Conservation (phyloP, 2,888 invertebrate species). For the Drosophila tanythrix region DNA sequence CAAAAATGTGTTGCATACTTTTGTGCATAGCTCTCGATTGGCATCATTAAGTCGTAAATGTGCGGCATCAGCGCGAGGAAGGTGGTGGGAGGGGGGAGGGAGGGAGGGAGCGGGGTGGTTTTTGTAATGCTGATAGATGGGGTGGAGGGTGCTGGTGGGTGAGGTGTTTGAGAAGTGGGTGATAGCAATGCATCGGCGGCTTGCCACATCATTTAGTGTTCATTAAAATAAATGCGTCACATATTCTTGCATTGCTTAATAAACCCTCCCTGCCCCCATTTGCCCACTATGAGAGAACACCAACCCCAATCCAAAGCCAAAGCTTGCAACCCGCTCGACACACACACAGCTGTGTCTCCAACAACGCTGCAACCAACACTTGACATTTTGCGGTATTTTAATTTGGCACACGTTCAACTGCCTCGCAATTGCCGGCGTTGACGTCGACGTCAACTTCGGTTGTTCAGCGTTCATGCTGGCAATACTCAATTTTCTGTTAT, state of each 20-base stretch:
- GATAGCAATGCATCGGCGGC: conserved; percentile 35
- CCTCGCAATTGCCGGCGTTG: conserved; percentile 49
- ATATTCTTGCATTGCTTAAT: conserved; percentile 36
- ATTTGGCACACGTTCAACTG: conserved; percentile 74
- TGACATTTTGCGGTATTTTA: conserved; percentile 77
- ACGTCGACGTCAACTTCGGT: background rate
- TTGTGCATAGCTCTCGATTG: conserved; percentile 71
- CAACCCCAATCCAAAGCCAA: background rate
- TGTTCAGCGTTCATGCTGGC: conserved; percentile 3
- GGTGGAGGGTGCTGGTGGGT: background rate
- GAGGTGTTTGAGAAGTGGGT: background rate
- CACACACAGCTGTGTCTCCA: conserved; percentile 21
- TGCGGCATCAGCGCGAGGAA: conserved; percentile 29
- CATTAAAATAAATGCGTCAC: conserved; percentile 73
- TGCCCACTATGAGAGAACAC: background rate
- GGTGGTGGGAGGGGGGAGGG: background rate
- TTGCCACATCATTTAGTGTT: conserved; percentile 77
- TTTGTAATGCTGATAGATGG: background rate
- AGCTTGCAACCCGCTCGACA: background rate
- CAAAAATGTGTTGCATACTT: conserved; percentile 70
- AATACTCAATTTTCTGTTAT: conserved; percentile 20
- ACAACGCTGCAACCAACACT: conserved; percentile 43
- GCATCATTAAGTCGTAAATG: conserved; percentile 76
- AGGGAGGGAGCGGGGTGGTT: background rate
- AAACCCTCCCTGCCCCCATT: background rate